Conservation (phyloP, 2,888 invertebrate species). For the Caenorhabditis angaria region DNA sequence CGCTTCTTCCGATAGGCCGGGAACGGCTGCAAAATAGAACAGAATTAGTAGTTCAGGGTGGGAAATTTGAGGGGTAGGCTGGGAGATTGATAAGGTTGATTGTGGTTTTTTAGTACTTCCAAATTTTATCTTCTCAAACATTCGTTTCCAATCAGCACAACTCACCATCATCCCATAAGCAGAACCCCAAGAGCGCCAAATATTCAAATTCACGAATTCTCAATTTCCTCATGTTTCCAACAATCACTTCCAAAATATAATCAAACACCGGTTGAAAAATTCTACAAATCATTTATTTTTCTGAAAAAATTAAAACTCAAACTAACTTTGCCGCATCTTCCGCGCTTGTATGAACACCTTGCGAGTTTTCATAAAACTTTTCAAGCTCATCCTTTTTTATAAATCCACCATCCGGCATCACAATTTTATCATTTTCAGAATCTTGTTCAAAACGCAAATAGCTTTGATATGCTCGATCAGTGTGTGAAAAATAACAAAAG, state of each 20-base stretch:
- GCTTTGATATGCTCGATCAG: conserved; percentile 65
- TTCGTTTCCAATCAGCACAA: background rate
- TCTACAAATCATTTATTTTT: conserved; percentile 35
- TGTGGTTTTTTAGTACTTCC: too few relatives aligned
- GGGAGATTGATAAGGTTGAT: too few relatives aligned
- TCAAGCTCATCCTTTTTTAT: conserved; percentile 60
- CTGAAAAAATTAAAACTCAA: background rate
- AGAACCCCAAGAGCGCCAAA: conserved; percentile 61
- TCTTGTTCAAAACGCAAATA: conserved; percentile 61
- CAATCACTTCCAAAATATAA: conserved; percentile 65
- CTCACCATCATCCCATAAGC: conserved; percentile 68
- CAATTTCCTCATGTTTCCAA: conserved; percentile 64
- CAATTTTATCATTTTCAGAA: conserved; percentile 58
- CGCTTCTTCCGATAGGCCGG: conserved; percentile 51
- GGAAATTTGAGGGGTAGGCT: too few relatives aligned
- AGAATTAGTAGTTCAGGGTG: too few relatives aligned
- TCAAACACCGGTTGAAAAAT: conserved; percentile 65
- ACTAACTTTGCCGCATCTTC: conserved; percentile 62
- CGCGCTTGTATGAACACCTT: conserved; percentile 56
- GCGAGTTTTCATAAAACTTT: conserved; percentile 63
- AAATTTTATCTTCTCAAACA: background rate
- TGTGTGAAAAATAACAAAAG: conserved; percentile 67
- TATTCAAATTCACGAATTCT: conserved; percentile 61
- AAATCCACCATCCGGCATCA: conserved; percentile 69
- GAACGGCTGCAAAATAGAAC: conserved; percentile 46